Evolutionary conservation across 2,888 invertebrate genomes (phyloP).

Genomic region (Drosophila affinis): DNA sequence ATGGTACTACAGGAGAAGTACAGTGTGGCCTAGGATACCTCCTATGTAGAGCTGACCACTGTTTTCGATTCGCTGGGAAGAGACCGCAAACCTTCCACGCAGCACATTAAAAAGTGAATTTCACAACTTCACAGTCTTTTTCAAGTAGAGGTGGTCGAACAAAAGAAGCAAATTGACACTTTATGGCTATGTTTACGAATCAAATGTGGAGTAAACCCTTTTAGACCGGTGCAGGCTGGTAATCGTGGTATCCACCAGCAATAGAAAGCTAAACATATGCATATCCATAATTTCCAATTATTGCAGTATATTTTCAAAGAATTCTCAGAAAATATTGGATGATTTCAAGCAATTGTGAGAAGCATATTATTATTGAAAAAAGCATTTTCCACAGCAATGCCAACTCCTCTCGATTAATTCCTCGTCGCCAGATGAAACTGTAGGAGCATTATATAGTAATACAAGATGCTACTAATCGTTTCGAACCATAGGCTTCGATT

Average conservation of each 20-base stretch:
- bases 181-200: conserved; percentile 9
- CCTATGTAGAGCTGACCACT: no score
- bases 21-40: conserved; percentile 21
- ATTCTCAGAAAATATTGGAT: neutral
- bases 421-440: neutral
- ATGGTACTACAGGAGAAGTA: conserved; percentile 59
- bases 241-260: no score
- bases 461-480: conserved; percentile 19
- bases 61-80: conserved; percentile 32
- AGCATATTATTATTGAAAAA: no score
- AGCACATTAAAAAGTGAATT: no score
- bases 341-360: neutral
- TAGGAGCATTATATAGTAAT: neutral
- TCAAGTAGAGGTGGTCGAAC: no score
- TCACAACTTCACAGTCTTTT: no score
- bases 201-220: neutral
- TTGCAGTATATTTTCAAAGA: neutral
- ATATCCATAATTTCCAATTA: no score
- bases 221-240: no score
- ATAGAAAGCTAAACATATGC: no score
- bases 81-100: conserved; percentile 59
- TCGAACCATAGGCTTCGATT: conserved; percentile 36
- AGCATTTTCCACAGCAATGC: no score
- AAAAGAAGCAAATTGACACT: conserved; percentile 48
- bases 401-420: neutral